Evolutionary conservation across 2,888 invertebrate species (phyloP), one percentile per base, ranked within the genome.

Genomic region (Cheilosia grossa): DNA sequence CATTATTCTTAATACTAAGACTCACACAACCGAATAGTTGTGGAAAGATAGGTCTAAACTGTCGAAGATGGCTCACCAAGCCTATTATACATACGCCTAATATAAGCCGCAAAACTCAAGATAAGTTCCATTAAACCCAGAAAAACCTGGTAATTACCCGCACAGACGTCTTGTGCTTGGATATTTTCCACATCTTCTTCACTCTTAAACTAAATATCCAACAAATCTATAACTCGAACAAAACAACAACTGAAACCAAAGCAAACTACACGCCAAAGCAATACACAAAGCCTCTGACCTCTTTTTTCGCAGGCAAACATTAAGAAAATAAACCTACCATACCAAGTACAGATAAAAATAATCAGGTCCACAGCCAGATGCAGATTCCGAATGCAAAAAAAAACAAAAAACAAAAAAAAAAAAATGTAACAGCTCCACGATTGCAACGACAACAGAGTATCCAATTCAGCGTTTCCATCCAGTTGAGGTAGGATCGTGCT

Each of bases 401-500:
- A 6, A 0, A 42, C 42, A 33, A 47, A 64, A 24, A 42, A 6
- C 6, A 42, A 42, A 33, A 54, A 64, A 56, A 30, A 47, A 30
- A 24, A 61, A 61, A 51, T 15, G 13, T 4, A 27, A 54, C 53
- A 7, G 2, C 70, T 27, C 33, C 53, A 82, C 40, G 58, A 67
- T 74, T 64, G 66, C 69, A 15, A 59, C 67, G 42, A n/a, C 53
- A 53, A 4, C 49, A 27, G 37, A 15, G 42, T 66, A 59, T 64
- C 33, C 42, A n/a, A 58, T 49, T 56, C 42, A 27, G 61, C 30
- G 40, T 51, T 70, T 70, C 51, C 24, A 73, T 64, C 64, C 49
- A 63, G 77, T 75, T 82, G 77, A 64, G 81, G 75, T 82, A 81
- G 81, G 81, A 63, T 81, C 44, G 24, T 66, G 40, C 66, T 53